Evolutionary conservation across 2,797 vertebrate species (phyloP).

Genomic region (Pseudochirops corinnae): DNA sequence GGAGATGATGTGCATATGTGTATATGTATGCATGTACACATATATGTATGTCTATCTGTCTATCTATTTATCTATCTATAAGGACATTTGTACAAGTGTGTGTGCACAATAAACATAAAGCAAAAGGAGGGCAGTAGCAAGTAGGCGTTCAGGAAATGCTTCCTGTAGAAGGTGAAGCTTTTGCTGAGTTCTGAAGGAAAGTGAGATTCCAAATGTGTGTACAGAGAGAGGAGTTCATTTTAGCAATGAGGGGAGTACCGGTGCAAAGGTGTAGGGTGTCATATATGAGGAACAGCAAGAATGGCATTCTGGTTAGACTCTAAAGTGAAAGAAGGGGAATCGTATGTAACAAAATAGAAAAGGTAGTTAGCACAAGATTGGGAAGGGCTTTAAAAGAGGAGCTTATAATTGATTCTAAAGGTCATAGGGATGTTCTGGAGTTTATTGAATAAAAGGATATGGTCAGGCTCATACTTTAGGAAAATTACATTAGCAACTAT

Average conservation of each 20-base stretch:
- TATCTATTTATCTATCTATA: too few relatives aligned
- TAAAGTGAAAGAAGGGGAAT: neutral
- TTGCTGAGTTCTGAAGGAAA: neutral
- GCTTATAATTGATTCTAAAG: neutral
- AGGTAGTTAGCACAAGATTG: neutral
- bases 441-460: neutral
- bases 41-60: neutral
- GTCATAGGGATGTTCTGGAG: neutral
- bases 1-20: neutral
- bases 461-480: neutral
- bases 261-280: neutral
- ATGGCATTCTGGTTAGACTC: neutral
- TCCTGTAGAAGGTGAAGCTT: neutral
- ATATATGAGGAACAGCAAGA: neutral
- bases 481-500: neutral
- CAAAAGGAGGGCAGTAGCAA: neutral
- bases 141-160: neutral
- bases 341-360: neutral
- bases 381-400: neutral
- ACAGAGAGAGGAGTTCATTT: neutral
- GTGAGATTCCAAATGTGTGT: neutral
- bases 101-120: neutral
- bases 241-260: neutral
- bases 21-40: neutral
- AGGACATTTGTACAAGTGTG: too few relatives aligned